Conservation (phyloP, 2,113 vertebrate genomes). For the Oreochromis aureus region DNA sequence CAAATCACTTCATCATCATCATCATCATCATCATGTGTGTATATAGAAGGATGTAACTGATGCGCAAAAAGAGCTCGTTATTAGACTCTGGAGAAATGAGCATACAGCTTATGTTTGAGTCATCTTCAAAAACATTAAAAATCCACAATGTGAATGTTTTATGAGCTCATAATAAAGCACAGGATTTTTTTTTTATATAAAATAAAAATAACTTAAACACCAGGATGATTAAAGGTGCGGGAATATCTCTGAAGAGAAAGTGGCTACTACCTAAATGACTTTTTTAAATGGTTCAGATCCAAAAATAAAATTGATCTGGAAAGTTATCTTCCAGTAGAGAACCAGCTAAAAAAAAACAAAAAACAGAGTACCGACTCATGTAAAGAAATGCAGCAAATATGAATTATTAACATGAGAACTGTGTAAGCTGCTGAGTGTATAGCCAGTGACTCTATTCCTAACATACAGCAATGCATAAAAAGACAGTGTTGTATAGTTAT, state of each 20-base stretch:
- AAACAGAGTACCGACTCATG: background rate
- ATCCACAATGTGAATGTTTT: constrained; percentile 3
- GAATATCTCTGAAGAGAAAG: background rate
- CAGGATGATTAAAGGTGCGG: background rate
- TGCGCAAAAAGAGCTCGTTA: background rate
- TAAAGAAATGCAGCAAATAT: background rate
- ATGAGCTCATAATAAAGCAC: background rate
- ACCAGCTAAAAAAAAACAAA: background rate
- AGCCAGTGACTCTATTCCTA: background rate
- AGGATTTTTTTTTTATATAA: background rate
- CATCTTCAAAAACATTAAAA: constrained; percentile 15
- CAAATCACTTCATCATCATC: constrained; percentile 5
- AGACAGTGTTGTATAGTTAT: background rate
- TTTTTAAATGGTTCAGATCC: background rate
- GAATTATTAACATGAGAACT: background rate
- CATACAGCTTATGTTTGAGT: background rate
- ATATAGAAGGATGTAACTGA: constrained; percentile 22
- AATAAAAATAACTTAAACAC: background rate
- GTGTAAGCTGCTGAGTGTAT: background rate
- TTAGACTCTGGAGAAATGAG: background rate
- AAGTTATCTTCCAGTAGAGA: background rate
- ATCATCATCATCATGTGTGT: background rate
- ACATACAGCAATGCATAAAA: background rate
- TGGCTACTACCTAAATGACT: accelerated
- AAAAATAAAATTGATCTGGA: background rate